Base-by-base conservation (phyloP, 2,113 vertebrate genomes). In the Phoenicopterus ruber region DNA sequence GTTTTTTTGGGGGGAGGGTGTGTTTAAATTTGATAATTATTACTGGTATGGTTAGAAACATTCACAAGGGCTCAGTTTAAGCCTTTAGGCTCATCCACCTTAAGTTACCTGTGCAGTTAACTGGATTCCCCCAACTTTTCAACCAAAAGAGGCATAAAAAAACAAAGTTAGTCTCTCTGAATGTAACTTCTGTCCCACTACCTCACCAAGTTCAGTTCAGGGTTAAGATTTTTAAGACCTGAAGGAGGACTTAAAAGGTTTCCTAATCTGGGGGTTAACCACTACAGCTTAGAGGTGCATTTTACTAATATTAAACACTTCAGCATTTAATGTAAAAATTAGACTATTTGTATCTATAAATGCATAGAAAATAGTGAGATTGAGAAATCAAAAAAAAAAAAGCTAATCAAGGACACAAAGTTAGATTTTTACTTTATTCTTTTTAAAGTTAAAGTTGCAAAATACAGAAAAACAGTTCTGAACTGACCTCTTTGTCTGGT, bases 401-500 rank as follows among this genome's bases (percentile, higher is more conserved):
- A 24, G 16, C 42, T 49, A 57, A 81, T 22, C 5, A 63, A 59
- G 13, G 8, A 40, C 7, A 74, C 3, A 49, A 54, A 86, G 24
- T 34, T 57, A 66, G 38, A 73, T 52, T 11, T 14, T 25, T 5
- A n/a, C n/a, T n/a, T n/a, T n/a, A n/a, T 9, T 55, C 54, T 72
- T 49, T 19, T 77, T 67, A 31, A 71, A 71, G 7, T 34, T 55
- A 49, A 57, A 87, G 17, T 28, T 58, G 49, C 82, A 83, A 66
- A 91, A 26, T 9, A 76, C 20, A 79, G 62, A 67, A 86, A 90
- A 92, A 18, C 15, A 46, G 32, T 73, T 93, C 46, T 93, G 57
- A 94, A 88, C 98, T 98, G 93, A 99, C 99, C 99, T 99, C 99
- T 98, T 98, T 98, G 90, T 99, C 98, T 69, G 98, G 98, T 84